These are phyloP conservation scores for Sibirionetta formosa DNA, from an alignment of 2,797 vertebrate species.

Conservation along the genomic window DNA sequence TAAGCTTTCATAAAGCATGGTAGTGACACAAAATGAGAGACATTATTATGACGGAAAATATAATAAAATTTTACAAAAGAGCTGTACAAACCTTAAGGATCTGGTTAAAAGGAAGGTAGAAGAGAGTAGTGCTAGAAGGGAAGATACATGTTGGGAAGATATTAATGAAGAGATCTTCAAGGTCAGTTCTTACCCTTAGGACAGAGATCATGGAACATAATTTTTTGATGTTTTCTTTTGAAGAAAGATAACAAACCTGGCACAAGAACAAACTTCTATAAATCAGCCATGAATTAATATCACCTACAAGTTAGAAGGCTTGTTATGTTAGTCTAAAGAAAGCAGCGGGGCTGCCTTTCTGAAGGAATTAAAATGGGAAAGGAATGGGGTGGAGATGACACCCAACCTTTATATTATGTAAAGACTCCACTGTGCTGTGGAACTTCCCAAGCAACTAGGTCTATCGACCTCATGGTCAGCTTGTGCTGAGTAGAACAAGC, in stretches of 20 bases:
- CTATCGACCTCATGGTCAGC: background rate
- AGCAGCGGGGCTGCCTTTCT: background rate
- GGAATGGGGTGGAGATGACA: background rate
- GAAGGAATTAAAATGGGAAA: background rate
- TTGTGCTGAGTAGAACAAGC: background rate
- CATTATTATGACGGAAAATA: background rate
- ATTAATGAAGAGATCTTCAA: background rate
- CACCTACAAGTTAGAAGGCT: background rate
- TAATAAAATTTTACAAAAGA: background rate
- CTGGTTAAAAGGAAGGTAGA: background rate
- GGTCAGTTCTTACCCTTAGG: background rate
- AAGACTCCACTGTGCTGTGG: background rate
- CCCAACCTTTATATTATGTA: background rate
- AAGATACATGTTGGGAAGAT: background rate
- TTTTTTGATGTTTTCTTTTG: background rate
- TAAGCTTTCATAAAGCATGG: background rate
- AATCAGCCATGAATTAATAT: background rate
- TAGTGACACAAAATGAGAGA: background rate
- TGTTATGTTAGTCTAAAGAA: background rate
- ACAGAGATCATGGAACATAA: background rate
- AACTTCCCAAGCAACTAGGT: background rate
- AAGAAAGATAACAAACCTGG: background rate
- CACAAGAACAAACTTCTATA: background rate
- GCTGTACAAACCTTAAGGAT: background rate
- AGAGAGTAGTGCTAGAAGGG: background rate